Evolutionary conservation across 2,888 invertebrate species (phyloP).

Genomic region (Limnephilus rhombicus): DNA sequence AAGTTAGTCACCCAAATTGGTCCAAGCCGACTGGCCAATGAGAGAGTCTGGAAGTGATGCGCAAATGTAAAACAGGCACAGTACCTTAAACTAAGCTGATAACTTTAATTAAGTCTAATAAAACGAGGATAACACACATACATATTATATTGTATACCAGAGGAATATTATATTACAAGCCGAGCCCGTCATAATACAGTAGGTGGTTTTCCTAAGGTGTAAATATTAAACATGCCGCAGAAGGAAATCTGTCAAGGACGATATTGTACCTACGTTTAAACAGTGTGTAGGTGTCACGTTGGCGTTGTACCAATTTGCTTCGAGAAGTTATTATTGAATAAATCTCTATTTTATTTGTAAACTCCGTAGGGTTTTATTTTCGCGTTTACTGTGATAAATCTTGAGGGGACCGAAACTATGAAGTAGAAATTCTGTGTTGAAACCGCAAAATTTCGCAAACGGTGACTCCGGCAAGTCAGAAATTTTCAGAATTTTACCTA

Average conservation of each 20-base stretch:
- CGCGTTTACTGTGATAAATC: neutral
- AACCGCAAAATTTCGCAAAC: neutral
- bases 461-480: neutral
- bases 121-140: neutral
- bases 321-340: neutral
- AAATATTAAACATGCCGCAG: neutral
- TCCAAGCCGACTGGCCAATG: slow-evolving; percentile 2
- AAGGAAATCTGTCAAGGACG: too few species aligned
- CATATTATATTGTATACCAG: neutral
- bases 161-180: neutral
- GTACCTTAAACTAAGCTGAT: neutral
- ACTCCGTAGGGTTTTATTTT: neutral
- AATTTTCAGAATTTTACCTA: neutral
- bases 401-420: too few species aligned
- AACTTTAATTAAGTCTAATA: neutral
- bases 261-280: too few species aligned
- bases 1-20: neutral
- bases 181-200: neutral
- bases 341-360: too few species aligned
- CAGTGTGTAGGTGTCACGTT: too few species aligned
- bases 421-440: too few species aligned
- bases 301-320: neutral
- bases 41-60: neutral
- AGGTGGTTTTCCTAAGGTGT: neutral
- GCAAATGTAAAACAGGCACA: neutral